These are phyloP conservation scores for Maniola jurtina DNA, from an alignment of 1,140 invertebrate genomes.

Conservation along the genomic window DNA sequence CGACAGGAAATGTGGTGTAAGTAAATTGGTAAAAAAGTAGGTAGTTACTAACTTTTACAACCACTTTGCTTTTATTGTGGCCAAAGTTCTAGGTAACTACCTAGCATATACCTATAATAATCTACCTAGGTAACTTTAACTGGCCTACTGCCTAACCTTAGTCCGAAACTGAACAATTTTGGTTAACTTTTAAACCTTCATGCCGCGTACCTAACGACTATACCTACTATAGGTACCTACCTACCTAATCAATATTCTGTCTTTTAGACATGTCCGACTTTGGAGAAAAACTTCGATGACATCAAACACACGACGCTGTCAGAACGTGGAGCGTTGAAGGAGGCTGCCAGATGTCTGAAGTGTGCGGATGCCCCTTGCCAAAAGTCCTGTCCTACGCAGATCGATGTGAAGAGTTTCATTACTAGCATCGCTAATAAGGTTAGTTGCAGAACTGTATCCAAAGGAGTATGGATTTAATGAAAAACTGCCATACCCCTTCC, in stretches of 20 bases:
- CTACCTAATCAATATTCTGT: slow-evolving; percentile 1
- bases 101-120: no score
- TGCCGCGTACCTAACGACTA: not conserved
- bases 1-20: slow-evolving; percentile 91
- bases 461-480: no score
- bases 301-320: slow-evolving; percentile 98
- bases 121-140: no score
- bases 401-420: slow-evolving; percentile 98
- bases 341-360: slow-evolving; percentile 96
- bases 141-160: no score
- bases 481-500: no score
- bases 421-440: slow-evolving; percentile 96
- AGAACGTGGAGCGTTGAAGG: slow-evolving; percentile 94
- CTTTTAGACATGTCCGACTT: slow-evolving; percentile 83
- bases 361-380: slow-evolving; percentile 99
- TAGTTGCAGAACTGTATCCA: not conserved
- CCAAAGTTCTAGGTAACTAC: no score
- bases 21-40: slow-evolving; percentile 61
- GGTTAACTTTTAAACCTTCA: not conserved
- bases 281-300: slow-evolving; percentile 96
- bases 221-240: not conserved
- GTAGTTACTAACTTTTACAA: no score
- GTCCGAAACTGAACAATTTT: no score
- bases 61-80: no score
- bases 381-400: slow-evolving; percentile 98